Evolutionary conservation across 53 echinoderm and acorn worm genomes (phyloP), one percentile per base, ranked within the genome.

Genomic region (Echinometra lucunter): DNA sequence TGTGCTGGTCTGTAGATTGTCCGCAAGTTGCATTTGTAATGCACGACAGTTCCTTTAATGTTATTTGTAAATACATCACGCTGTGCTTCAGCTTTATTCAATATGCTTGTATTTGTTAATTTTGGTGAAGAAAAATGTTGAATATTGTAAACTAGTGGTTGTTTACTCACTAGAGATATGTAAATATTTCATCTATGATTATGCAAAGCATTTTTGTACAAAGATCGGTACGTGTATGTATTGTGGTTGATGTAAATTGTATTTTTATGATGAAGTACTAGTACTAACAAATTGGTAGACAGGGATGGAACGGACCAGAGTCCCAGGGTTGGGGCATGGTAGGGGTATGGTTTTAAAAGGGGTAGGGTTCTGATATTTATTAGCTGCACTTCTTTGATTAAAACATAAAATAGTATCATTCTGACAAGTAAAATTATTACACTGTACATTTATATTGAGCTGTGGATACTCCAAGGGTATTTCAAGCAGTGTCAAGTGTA

Each of bases 161-260:
- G 69, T 49, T 4, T 60, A 60, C 60, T 60, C 60, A 69, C 6
- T 11, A 69, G 69, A 69, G 34, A 69, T 40, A 11, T 78, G 78
- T 78, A 78, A 40, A 38, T 40, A 78, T 38, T 23, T 40, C 42
- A 40, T 78, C 42, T 40, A 78, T 42, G 78, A 78, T 78, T 78
- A 78, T 42, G 78, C 78, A 78, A 78, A 78, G 78, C 78, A 78
- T 78, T 40, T 78, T 78, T 78, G 78, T 78, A 42, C 42, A 40
- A 69, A 78, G 12, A 21, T 78, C 18, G 42, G 78, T 5, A 40
- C 35, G 72, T 78, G 19, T 19, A 78, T 78, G 42, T 40, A 6
- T 38, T 78, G 78, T 78, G 42, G 3, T 30, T 42, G 78, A 40
- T 78, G 40, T 69, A 69, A 69, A 34, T 40, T 78, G 21, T 78